Evolutionary conservation across 2,113 vertebrate species (phyloP).

Genomic region (Petrocephalus microphthalmus): DNA sequence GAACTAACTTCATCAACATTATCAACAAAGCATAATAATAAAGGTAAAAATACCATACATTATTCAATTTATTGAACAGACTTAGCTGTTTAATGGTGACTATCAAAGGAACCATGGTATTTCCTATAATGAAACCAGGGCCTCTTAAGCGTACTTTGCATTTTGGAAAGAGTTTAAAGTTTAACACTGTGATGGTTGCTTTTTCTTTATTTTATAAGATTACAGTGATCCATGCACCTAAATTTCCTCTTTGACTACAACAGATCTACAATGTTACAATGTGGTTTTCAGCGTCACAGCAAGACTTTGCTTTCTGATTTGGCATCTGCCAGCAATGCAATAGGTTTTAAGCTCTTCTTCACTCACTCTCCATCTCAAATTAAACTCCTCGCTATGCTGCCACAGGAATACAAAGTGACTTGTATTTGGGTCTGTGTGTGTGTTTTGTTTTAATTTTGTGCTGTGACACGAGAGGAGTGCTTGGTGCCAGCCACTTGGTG

Average conservation of each 20-base stretch:
- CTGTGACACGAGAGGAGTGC: not conserved
- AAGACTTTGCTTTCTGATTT: not conserved
- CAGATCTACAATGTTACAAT: not conserved
- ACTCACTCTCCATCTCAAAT: not conserved
- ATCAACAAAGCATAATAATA: not conserved
- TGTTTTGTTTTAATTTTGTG: slow-evolving; percentile 4
- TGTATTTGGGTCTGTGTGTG: not conserved
- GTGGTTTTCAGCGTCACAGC: not conserved
- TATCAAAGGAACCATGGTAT: slow-evolving; percentile 36
- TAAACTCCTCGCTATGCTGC: not conserved
- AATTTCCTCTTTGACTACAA: slow-evolving; percentile 17
- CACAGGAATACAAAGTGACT: not conserved
- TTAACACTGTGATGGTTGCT: not conserved
- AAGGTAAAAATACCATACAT: not conserved
- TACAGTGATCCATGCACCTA: slow-evolving; percentile 26
- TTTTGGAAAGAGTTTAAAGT: slow-evolving; percentile 60
- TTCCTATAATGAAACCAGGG: slow-evolving; percentile 26
- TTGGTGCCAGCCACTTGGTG: slow-evolving; percentile 27
- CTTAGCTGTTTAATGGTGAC: slow-evolving; percentile 66
- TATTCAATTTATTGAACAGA: not conserved
- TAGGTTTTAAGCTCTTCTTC: not conserved
- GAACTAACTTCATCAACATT: not conserved
- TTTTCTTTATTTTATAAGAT: slow-evolving; percentile 47
- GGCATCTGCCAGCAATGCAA: not conserved
- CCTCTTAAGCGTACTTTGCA: slow-evolving; percentile 57